Conservation (phyloP, 2,888 invertebrate genomes). For the Cheilosia scutellata region DNA sequence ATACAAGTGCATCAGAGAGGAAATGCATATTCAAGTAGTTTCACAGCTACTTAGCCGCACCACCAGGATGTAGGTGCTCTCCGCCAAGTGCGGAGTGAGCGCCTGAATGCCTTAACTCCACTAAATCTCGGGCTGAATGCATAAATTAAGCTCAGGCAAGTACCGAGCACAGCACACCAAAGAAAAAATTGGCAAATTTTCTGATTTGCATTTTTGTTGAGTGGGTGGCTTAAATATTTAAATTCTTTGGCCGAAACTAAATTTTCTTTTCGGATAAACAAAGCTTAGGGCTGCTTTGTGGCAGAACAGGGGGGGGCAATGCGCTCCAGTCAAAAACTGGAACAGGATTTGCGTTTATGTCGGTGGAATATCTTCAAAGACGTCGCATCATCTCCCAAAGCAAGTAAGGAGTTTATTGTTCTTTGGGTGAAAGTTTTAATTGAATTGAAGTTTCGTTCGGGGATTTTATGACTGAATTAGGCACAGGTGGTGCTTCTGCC, state of each 20-base stretch:
- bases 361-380: conserved; percentile 43
- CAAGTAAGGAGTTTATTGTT: conserved; percentile 68
- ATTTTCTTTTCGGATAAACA: conserved; percentile 56
- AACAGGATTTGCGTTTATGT: conserved; percentile 39
- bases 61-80: conserved; percentile 45
- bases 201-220: conserved; percentile 62
- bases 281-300: conserved; percentile 20
- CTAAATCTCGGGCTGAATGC: conserved; percentile 35
- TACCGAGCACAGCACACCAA: not conserved
- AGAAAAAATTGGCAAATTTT: conserved; percentile 35
- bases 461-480: conserved; percentile 74
- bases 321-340: not conserved
- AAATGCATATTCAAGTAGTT: conserved; percentile 75
- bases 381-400: conserved; percentile 39
- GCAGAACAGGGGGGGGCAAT: not conserved
- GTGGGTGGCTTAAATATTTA: conserved; percentile 39
- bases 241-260: conserved; percentile 27
- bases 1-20: conserved; percentile 37
- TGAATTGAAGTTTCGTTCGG: conserved; percentile 72
- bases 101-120: conserved; percentile 24
- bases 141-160: conserved; percentile 61
- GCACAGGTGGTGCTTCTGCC: conserved; percentile 67
- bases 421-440: conserved; percentile 74
- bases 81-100: conserved; percentile 11
- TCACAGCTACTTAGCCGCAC: conserved; percentile 69